phyloP scores from a whole-genome alignment of 2,113 vertebrate genomes.

The Nothobranchius kuhntae region DNA sequence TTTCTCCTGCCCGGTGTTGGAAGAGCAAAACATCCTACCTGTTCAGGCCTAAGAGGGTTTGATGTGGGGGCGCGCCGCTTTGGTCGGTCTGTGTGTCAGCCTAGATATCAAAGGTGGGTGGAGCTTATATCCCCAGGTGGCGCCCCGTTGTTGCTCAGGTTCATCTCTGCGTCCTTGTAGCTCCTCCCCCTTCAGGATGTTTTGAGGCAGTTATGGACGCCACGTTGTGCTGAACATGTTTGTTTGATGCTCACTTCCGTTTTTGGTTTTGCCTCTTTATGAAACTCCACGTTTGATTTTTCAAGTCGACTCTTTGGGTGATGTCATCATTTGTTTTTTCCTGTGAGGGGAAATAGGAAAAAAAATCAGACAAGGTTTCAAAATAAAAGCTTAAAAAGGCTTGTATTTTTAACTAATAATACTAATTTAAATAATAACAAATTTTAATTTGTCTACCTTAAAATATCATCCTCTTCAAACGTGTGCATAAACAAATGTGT shows the following conservation, averaged over 20 bases:
- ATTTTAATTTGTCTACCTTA: too few relatives aligned
- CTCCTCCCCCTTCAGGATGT: conserved; percentile 57
- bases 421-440: too few relatives aligned
- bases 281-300: conserved; percentile 12
- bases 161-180: conserved; percentile 75
- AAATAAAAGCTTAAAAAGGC: too few relatives aligned
- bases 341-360: conserved; percentile 31
- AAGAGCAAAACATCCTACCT: conserved; percentile 62
- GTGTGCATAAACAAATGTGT: conserved; percentile 5
- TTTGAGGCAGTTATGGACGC: conserved; percentile 67
- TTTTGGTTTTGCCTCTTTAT: background rate
- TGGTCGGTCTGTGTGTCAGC: conserved; percentile 61
- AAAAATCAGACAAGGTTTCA: background rate
- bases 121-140: conserved; percentile 71
- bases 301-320: conserved; percentile 5
- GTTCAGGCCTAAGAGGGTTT: conserved; percentile 58
- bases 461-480: too few relatives aligned
- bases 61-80: conserved; percentile 46
- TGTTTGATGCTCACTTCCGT: conserved; percentile 3
- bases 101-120: conserved; percentile 70
- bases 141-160: conserved; percentile 71
- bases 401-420: too few relatives aligned
- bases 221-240: conserved; percentile 51
- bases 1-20: conserved; percentile 34
- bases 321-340: conserved; percentile 50